Percentiles rank a stretch among this genome's conserved stretches.
Evolutionary conservation across 2,797 vertebrate species (phyloP).

Genomic region (Netta rufina): DNA sequence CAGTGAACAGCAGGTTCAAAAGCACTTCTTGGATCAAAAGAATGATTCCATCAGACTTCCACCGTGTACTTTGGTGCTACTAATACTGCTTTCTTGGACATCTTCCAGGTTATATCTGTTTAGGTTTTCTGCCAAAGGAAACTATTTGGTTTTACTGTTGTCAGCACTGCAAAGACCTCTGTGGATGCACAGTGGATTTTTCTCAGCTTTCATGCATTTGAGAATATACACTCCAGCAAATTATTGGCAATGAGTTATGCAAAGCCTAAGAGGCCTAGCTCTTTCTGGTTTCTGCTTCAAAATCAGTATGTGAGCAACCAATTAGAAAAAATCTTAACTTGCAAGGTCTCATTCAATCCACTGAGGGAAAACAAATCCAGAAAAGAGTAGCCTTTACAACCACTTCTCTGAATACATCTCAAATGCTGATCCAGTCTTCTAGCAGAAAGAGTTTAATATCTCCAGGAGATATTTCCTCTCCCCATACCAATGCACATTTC

Average conservation of each 20-base stretch:
- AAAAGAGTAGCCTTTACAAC: background rate
- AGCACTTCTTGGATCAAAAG: conserved; percentile 8
- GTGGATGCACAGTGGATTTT: background rate
- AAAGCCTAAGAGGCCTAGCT: background rate
- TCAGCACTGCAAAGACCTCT: conserved; percentile 24
- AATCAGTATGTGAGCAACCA: background rate
- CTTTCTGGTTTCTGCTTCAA: background rate
- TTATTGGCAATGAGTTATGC: background rate
- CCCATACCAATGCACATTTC: rapidly evolving
- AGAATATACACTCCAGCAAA: background rate
- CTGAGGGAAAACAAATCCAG: background rate
- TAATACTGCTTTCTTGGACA: conserved; percentile 10
- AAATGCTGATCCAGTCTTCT: background rate
- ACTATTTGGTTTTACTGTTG: conserved; percentile 47
- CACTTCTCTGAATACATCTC: background rate
- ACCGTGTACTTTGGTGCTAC: background rate
- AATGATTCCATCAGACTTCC: background rate
- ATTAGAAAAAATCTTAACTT: conserved; percentile 5
- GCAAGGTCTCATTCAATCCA: background rate
- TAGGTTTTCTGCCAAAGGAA: conserved; percentile 40
- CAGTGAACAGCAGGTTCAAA: background rate
- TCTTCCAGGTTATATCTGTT: conserved; percentile 27
- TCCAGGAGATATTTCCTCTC: background rate
- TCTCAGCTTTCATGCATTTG: conserved; percentile 1
- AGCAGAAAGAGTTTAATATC: background rate